phyloP scores from a whole-genome alignment of 2,888 invertebrate species.

The Elegia similella region DNA sequence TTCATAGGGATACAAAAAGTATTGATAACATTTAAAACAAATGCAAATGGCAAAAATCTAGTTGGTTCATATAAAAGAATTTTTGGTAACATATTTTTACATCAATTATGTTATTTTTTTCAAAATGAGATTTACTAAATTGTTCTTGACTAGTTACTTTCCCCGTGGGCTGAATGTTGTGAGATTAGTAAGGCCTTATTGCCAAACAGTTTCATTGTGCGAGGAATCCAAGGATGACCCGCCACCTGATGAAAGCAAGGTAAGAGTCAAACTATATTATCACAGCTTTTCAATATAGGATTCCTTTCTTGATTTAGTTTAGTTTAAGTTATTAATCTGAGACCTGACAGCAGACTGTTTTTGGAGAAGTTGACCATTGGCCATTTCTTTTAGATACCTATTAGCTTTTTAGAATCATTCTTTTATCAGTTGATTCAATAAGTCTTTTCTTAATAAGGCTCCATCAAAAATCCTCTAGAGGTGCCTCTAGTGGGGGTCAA shows the following conservation, averaged over 20 bases:
- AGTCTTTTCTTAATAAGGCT: too few species aligned
- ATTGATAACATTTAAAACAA: conserved; percentile 1
- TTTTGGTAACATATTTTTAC: conserved; percentile 25
- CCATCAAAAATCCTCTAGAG: too few species aligned
- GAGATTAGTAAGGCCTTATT: conserved; percentile 22
- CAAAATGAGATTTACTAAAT: conserved; percentile 62
- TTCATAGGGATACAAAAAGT: background rate
- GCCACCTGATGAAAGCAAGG: conserved; percentile 32
- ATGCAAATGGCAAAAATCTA: conserved; percentile 39
- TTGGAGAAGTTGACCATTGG: too few species aligned
- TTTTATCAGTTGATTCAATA: too few species aligned
- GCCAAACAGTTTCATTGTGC: conserved; percentile 16
- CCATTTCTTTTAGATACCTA: too few species aligned
- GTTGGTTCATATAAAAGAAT: conserved; percentile 40
- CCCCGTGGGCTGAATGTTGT: conserved; percentile 26
- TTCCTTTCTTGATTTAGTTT: too few species aligned
- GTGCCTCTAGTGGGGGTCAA: too few species aligned
- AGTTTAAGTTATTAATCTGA: too few species aligned
- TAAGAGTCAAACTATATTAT: conserved; percentile 15
- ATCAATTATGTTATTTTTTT: conserved; percentile 36
- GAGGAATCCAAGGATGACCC: conserved; percentile 2
- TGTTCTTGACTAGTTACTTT: conserved; percentile 46
- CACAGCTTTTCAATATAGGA: too few species aligned
- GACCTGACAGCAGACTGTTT: too few species aligned
- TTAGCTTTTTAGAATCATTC: too few species aligned